Percentiles rank a stretch among this genome's conserved stretches.
phyloP scores from a whole-genome alignment of 2,888 invertebrate genomes.

The Hybos culiciformis region DNA sequence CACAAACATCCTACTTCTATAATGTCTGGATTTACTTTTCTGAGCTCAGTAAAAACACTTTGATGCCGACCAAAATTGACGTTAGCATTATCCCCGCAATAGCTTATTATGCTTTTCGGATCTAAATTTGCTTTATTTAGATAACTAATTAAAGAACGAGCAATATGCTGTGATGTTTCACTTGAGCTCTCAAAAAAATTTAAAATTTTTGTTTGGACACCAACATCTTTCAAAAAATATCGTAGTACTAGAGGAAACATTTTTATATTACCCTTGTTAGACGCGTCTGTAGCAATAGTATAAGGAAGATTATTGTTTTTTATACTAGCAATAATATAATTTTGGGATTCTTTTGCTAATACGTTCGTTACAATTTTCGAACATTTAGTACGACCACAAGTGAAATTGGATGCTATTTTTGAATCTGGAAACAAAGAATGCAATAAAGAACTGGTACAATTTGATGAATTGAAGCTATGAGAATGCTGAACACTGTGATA shows the following conservation, averaged over 20 bases:
- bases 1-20: not conserved
- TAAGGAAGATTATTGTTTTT: not conserved
- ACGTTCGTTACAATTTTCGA: not conserved
- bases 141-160: not conserved
- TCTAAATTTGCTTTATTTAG: slow-evolving; percentile 4
- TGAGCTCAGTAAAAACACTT: not conserved
- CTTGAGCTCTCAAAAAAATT: slow-evolving; percentile 1
- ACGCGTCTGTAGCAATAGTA: not conserved
- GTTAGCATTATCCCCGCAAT: slow-evolving; percentile 6
- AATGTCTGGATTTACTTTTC: not conserved
- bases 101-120: slow-evolving; percentile 3
- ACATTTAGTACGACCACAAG: slow-evolving; percentile 2
- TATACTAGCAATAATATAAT: not conserved
- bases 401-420: slow-evolving; percentile 4
- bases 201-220: slow-evolving; percentile 1
- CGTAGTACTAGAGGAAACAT: slow-evolving; percentile 1
- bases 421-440: slow-evolving; percentile 1
- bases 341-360: not conserved
- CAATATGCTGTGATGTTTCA: slow-evolving; percentile 1
- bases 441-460: slow-evolving; percentile 4
- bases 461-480: not conserved
- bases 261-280: slow-evolving; percentile 4
- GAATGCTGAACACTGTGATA: not conserved
- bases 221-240: slow-evolving; percentile 3
- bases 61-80: slow-evolving; percentile 5